Percentiles rank a stretch among this genome's conserved stretches.
These are phyloP conservation scores for Allolobophora icterica DNA, from an alignment of 2,888 invertebrate species.

Conservation along the genomic window DNA sequence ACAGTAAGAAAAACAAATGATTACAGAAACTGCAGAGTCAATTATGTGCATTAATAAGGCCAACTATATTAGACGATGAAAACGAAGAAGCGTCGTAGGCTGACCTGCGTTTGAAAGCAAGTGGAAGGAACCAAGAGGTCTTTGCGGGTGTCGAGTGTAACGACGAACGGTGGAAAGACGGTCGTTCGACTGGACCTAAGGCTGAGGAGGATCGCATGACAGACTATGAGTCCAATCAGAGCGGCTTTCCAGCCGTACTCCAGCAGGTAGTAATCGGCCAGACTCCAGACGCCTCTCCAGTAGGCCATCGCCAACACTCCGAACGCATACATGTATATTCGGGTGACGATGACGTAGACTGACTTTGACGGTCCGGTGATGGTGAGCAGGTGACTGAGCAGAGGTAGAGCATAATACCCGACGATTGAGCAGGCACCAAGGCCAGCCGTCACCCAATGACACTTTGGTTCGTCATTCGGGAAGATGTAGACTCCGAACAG, in stretches of 20 bases:
- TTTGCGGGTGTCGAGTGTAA: slow-evolving; percentile 32
- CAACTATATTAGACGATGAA: too few species aligned
- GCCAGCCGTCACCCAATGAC: slow-evolving; percentile 31
- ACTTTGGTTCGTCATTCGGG: slow-evolving; percentile 25
- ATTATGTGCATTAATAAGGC: too few species aligned
- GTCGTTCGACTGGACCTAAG: slow-evolving; percentile 19
- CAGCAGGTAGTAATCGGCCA: slow-evolving; percentile 43
- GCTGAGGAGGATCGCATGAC: slow-evolving; percentile 29
- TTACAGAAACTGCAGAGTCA: too few species aligned
- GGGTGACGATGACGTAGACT: slow-evolving; percentile 29
- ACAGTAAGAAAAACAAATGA: too few species aligned
- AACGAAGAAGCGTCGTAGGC: neutral
- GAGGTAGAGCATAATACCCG: slow-evolving; percentile 33
- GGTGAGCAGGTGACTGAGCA: neutral
- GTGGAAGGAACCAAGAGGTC: slow-evolving; percentile 38
- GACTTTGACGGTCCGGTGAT: neutral
- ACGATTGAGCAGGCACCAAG: slow-evolving; percentile 36
- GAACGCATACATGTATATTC: slow-evolving; percentile 37
- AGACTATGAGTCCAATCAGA: slow-evolving; percentile 27
- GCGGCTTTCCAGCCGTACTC: slow-evolving; percentile 34
- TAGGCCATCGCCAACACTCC: slow-evolving; percentile 42
- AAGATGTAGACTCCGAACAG: slow-evolving; percentile 40
- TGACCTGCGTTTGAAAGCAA: slow-evolving; percentile 37
- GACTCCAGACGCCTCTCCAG: slow-evolving; percentile 46
- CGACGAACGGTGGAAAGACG: slow-evolving; percentile 43